phyloP scores from a whole-genome alignment of 2,888 invertebrate genomes.

The Drosophila prostipennis region DNA sequence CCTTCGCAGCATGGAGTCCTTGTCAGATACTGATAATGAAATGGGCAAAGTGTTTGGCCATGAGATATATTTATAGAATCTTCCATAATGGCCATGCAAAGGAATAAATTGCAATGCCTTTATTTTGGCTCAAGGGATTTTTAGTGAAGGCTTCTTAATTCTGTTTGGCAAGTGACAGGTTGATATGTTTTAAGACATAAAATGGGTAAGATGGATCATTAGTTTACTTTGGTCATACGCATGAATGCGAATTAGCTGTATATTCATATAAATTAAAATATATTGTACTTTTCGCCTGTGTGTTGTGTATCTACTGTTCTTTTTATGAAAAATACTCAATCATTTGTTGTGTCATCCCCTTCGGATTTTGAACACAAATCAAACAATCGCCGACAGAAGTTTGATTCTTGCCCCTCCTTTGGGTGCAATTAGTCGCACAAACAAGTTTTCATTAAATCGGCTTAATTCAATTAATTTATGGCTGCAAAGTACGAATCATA shows the following conservation, averaged over 20 bases:
- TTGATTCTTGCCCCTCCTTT: slow-evolving; percentile 13
- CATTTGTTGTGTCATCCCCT: background rate
- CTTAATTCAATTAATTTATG: slow-evolving; percentile 63
- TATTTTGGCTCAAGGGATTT: background rate
- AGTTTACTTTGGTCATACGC: background rate
- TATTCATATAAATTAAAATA: too few species aligned
- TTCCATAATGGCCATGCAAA: slow-evolving; percentile 43
- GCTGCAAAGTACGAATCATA: slow-evolving; percentile 47
- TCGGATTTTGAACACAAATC: slow-evolving; percentile 6
- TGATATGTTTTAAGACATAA: background rate
- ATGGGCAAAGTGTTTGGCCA: slow-evolving; percentile 20
- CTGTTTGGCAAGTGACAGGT: background rate
- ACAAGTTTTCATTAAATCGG: slow-evolving; percentile 22
- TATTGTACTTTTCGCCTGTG: too few species aligned
- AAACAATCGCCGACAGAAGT: slow-evolving; percentile 35
- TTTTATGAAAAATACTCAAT: background rate
- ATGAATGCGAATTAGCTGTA: too few species aligned
- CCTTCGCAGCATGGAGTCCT: slow-evolving; percentile 41
- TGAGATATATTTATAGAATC: background rate
- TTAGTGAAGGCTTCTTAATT: background rate
- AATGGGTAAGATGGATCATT: background rate
- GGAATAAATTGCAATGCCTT: slow-evolving; percentile 28
- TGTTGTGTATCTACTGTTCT: too few species aligned
- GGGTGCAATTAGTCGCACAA: slow-evolving; percentile 38
- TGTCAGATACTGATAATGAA: slow-evolving; percentile 65